Percentiles rank a stretch among this genome's conserved stretches.
phyloP scores from a whole-genome alignment of 2,113 vertebrate genomes.

The Talpa occidentalis region DNA sequence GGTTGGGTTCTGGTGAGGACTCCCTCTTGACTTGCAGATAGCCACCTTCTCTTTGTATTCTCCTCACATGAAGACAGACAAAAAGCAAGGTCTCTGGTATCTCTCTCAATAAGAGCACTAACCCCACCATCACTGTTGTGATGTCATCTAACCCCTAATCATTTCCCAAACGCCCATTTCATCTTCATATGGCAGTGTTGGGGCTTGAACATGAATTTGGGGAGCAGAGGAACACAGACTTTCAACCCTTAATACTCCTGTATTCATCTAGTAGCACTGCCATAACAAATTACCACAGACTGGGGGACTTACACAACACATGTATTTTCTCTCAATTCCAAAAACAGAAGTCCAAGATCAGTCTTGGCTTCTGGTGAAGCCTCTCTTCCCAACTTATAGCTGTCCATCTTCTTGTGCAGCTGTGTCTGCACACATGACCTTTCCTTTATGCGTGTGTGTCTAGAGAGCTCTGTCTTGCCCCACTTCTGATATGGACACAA shows the following conservation, averaged over 20 bases:
- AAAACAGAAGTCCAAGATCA: background rate
- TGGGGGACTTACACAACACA: background rate
- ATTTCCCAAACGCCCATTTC: background rate
- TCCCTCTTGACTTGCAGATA: background rate
- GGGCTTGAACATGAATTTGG: background rate
- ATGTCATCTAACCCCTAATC: background rate
- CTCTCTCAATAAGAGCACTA: background rate
- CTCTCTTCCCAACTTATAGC: background rate
- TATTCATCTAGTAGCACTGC: background rate
- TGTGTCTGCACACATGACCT: background rate
- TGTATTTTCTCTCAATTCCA: background rate
- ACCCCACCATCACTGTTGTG: background rate
- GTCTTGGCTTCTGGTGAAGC: background rate
- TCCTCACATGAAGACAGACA: background rate
- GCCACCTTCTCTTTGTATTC: background rate
- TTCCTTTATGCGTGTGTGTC: too few species aligned
- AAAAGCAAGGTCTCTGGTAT: background rate
- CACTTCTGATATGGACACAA: background rate
- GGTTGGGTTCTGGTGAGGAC: background rate
- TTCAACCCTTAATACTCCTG: background rate
- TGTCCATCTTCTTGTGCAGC: background rate
- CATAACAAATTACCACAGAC: background rate
- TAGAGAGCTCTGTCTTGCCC: background rate
- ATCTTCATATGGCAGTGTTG: background rate
- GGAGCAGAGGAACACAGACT: too few species aligned